Evolutionary conservation across 53 echinoderm and acorn worm genomes (phyloP), one percentile per base, ranked within the genome.

Genomic region (Patiria pectinifera): DNA sequence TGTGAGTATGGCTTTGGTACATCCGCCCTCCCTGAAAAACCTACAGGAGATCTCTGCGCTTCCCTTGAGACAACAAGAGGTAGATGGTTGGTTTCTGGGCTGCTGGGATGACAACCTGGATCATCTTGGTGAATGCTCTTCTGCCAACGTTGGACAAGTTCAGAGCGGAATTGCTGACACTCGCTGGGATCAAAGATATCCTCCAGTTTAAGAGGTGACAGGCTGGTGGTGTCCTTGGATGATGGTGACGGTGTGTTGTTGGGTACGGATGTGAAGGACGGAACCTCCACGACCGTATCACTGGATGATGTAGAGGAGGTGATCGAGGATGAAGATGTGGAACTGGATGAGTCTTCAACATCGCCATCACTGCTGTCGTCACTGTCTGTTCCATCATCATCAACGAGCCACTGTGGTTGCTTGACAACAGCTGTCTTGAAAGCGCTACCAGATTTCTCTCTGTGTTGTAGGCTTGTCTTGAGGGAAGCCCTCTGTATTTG

Each of bases 91-190:
- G 72, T 71, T n/a, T 69, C 69, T 45, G 15, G 48, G 76, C 75
- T 46, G 46, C 23, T 60, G 23, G 87, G 35, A 48, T 61, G 23
- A 60, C 87, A 66, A 47, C 48, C 48, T 13, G 48, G 63, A 4
- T 90, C 48, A 4, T 90, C 69, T 80, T 90, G 48, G 21, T 13
- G 48, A 22, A 23, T 69, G 59, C 46, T 63, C 22, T 81, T 48
- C 82, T 90, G 90, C 90, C 90, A 90, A 48, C 48, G 90, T 62
- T 90, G 90, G 90, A 90, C 90, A 69, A 90, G 81, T 69, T 90
- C 90, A 43, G 90, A 90, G 16, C 90, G 90, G 69, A 81, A 90
- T 48, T 90, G 90, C 63, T 70, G 80, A 46, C 90, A 90, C 53
- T 90, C 82, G 62, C 82, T 80, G 70, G 90, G 90, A 45, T 90